Conservation (phyloP, 2,113 vertebrate species). For the Lampris incognitus region DNA sequence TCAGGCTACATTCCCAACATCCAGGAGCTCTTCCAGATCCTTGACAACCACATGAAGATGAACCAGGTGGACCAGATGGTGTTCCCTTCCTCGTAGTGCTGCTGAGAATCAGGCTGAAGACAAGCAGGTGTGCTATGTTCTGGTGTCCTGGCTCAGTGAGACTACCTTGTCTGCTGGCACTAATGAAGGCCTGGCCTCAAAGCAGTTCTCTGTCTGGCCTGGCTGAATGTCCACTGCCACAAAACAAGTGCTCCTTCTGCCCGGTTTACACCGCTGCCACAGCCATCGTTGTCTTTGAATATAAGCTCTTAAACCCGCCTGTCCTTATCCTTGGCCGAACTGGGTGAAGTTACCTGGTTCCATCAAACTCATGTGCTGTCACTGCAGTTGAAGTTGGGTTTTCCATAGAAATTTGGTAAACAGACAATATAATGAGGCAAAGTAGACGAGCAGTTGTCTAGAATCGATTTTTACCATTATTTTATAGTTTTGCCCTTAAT, state of each 20-base stretch:
- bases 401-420: too few relatives aligned
- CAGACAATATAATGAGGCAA: too few relatives aligned
- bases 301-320: too few relatives aligned
- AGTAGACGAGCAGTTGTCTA: too few relatives aligned
- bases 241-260: slow-evolving; percentile 41
- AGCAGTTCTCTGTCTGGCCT: slow-evolving; percentile 67
- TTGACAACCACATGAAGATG: slow-evolving; percentile 76
- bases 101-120: background rate
- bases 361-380: too few relatives aligned
- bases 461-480: too few relatives aligned
- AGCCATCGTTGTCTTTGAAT: background rate
- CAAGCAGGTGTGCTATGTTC: slow-evolving; percentile 34
- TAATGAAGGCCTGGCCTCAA: slow-evolving; percentile 71
- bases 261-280: slow-evolving; percentile 31
- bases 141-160: slow-evolving; percentile 46
- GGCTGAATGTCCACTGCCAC: slow-evolving; percentile 61
- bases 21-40: slow-evolving; percentile 72
- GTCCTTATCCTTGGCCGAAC: too few relatives aligned
- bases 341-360: too few relatives aligned
- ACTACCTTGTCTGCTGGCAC: slow-evolving; percentile 45
- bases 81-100: slow-evolving; percentile 59
- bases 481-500: too few relatives aligned
- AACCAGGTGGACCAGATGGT: slow-evolving; percentile 65
- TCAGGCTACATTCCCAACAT: slow-evolving; percentile 72
- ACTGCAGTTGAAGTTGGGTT: too few relatives aligned